phyloP scores from a whole-genome alignment of 2,888 invertebrate species.

The Drosophila hawaiiensis region DNA sequence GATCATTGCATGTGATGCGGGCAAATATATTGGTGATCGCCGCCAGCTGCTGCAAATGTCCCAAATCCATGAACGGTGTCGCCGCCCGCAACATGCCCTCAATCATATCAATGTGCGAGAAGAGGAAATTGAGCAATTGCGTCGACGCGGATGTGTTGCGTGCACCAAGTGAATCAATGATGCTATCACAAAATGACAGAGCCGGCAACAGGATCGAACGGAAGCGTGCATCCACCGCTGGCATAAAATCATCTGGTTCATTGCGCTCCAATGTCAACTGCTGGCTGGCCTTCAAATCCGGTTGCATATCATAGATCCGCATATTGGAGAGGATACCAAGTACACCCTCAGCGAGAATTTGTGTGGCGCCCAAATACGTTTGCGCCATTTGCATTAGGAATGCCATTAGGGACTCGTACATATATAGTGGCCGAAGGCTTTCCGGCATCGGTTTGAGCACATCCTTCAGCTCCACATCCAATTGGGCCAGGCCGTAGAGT shows the following conservation, averaged over 20 bases:
- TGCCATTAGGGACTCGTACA: constrained; percentile 95
- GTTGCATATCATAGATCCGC: constrained; percentile 90
- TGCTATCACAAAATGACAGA: constrained; percentile 91
- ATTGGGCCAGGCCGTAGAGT: constrained; percentile 91
- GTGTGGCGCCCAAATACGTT: constrained; percentile 89
- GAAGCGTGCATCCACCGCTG: constrained; percentile 89
- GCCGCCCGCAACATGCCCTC: constrained; percentile 91
- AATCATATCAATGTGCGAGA: constrained; percentile 93
- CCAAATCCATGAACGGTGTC: constrained; percentile 88
- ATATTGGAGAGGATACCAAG: constrained; percentile 89
- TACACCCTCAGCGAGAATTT: constrained; percentile 87
- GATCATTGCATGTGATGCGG: constrained; percentile 86
- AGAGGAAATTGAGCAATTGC: constrained; percentile 92
- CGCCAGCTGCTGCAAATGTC: constrained; percentile 91
- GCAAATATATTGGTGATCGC: constrained; percentile 91
- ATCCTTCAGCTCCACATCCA: constrained; percentile 89
- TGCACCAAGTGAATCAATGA: constrained; percentile 93
- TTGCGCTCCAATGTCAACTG: constrained; percentile 60
- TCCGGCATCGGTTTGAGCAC: constrained; percentile 89
- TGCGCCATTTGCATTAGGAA: constrained; percentile 90
- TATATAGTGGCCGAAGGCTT: constrained; percentile 91
- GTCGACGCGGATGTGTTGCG: constrained; percentile 93
- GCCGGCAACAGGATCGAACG: constrained; percentile 94
- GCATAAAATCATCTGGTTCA: constrained; percentile 86
- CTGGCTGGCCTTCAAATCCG: constrained; percentile 87